Evolutionary conservation across 2,888 invertebrate genomes (phyloP), one percentile per base, ranked within the genome.

Genomic region (Aproaerema taeniolella): DNA sequence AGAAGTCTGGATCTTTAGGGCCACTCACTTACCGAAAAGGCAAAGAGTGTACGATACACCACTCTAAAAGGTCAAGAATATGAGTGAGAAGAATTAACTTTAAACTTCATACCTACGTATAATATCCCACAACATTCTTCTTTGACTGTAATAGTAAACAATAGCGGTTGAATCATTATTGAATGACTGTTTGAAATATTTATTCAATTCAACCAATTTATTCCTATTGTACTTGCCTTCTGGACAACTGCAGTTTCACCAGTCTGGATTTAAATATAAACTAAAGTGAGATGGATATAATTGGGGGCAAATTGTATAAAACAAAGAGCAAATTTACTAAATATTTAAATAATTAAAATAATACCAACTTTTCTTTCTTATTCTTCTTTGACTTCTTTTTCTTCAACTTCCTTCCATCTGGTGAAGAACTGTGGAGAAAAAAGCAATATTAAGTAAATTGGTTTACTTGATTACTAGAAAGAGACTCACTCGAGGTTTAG

Each of bases 311-410:
- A n/a, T n/a, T n/a, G n/a, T n/a, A n/a, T n/a, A n/a, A n/a, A n/a
- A n/a, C n/a, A n/a, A n/a, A n/a, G n/a, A n/a, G 56, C 50, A 45
- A 52, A 53, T 48, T 45, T 43, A 49, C 15, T 35, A 25, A 41
- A 46, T 41, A 38, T 39, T 31, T 46, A 35, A 42, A 42, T 39
- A 45, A 50, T 45, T 43, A 49, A 40, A 45, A 31, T 38, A 42
- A 46, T 68, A 88, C 89, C 87, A 85, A 92, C 92, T 91, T 92
- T 54, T 92, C 91, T 75, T 90, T 92, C 73, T 92, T 92, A 65
- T 90, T 90, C 76, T 91, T 92, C 74, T 93, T 93, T 0, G 92
- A 90, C 69, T 92, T 93, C 82, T 93, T 94, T 89, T 93, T 93
- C 82, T 93, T 93, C 48, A 91, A 85, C 64, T 90, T 91, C 75